Conservation (phyloP, 2,797 vertebrate genomes). For the Arrhamphus sclerolepis region DNA sequence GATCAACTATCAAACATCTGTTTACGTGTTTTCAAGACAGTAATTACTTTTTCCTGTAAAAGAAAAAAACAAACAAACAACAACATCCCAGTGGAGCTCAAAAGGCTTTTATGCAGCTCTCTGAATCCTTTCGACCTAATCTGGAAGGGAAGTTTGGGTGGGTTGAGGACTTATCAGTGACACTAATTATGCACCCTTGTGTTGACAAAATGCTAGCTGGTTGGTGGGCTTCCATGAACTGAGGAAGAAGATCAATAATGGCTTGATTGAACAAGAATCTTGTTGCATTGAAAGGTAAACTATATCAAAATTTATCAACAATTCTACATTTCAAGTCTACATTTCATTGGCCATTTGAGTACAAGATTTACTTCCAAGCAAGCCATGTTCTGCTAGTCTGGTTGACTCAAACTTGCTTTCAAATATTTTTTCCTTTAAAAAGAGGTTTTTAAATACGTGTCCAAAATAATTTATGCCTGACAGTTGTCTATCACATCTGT, state of each 20-base stretch:
- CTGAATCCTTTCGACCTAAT: slow-evolving; percentile 7
- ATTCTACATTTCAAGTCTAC: too few relatives aligned
- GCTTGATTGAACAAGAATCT: neutral
- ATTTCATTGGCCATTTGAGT: too few relatives aligned
- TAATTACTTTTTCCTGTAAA: slow-evolving; percentile 20
- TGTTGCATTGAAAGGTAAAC: neutral
- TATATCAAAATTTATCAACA: too few relatives aligned
- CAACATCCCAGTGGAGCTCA: neutral
- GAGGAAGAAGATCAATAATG: neutral
- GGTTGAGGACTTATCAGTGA: too few relatives aligned
- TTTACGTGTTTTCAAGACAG: slow-evolving; percentile 36
- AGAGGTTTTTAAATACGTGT: too few relatives aligned
- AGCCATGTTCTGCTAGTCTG: too few relatives aligned
- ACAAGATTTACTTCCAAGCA: too few relatives aligned
- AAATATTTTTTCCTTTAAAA: too few relatives aligned
- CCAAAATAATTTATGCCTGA: neutral
- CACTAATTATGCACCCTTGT: neutral
- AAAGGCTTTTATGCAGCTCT: slow-evolving; percentile 1
- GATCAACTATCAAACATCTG: slow-evolving; percentile 30
- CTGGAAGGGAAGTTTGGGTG: slow-evolving; percentile 8
- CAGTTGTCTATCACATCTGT: slow-evolving; percentile 1
- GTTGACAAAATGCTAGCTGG: neutral
- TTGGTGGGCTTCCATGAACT: neutral
- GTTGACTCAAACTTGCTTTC: too few relatives aligned
- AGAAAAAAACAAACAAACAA: too few relatives aligned